Base-by-base conservation (phyloP, 2,113 vertebrate species). In the Psophia crepitans region DNA sequence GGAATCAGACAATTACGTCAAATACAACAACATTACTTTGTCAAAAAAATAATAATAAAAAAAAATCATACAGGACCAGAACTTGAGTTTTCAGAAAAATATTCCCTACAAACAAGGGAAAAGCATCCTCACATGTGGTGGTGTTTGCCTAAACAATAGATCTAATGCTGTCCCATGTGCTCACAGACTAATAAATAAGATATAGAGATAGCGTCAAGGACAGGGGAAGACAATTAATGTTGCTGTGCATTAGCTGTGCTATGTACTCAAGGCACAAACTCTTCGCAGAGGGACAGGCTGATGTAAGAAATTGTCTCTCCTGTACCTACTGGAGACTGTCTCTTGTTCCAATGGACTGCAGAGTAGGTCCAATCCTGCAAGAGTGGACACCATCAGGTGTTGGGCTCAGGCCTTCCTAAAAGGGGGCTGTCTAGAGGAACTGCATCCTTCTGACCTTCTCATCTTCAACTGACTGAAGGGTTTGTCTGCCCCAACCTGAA, bases 201-300 rank as follows among this genome's bases (percentile, higher is more conserved):
- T 12, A 39, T 2, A 85, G 32, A 82, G 21, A 41, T 3, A 43
- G n/a, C 8, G 73, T 16, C 22, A 53, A 68, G 54, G 37, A 33
- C 15, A 35, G 39, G 10, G 8, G 41, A 71, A 8, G 24, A 81
- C 77, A 49, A 53, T 5, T 3, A 54, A 14, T 9, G 13, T 21
- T n/a, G 44, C 27, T 73, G 51, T 54, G 37, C 28, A 22, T 6
- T 6, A 56, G 22, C 17, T 26, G 23, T 32, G 43, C 22, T 46
- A 5, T 12, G 15, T 24, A 48, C 5, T 54, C 24, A 30, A 76
- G 32, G 7, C 0, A 0, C 8, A 37, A 70, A 48, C 14, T 39
- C 44, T 27, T 44, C 27, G 11, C 2, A 15, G 63, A 81, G 14
- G 10, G 48, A 43, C 5, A 5, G 63, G 11, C 6, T 33, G 39